phyloP scores from a whole-genome alignment of 2,113 vertebrate genomes.

The Bubo blakistoni region DNA sequence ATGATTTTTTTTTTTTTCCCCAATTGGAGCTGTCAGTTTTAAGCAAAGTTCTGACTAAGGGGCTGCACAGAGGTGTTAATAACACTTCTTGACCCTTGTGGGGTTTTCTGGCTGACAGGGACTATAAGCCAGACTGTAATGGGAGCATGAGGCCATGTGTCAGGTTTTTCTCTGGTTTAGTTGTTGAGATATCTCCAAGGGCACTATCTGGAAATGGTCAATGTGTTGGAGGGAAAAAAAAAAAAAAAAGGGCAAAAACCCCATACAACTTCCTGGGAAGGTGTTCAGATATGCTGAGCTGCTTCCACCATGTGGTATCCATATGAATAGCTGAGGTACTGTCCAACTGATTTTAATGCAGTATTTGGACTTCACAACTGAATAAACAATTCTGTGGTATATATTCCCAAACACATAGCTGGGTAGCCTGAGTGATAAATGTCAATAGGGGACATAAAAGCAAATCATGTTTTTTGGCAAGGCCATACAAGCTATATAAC shows the following conservation, averaged over 20 bases:
- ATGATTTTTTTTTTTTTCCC: not conserved
- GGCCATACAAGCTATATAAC: not conserved
- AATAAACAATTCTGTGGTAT: not conserved
- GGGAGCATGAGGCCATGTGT: not conserved
- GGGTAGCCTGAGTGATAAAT: not conserved
- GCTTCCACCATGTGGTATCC: not conserved
- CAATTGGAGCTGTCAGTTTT: not conserved
- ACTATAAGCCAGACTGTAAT: not conserved
- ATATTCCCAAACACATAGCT: not conserved
- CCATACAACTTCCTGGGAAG: not conserved
- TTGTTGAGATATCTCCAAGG: not conserved
- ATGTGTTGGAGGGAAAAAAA: not conserved
- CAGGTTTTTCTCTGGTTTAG: not conserved
- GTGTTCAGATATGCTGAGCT: not conserved
- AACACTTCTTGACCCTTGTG: not conserved
- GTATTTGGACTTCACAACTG: not conserved
- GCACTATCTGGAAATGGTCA: not conserved
- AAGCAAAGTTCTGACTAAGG: not conserved
- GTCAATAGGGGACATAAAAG: not conserved
- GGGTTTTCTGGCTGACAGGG: not conserved
- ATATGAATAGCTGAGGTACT: not conserved
- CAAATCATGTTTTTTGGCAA: not conserved
- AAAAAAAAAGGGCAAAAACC: not conserved
- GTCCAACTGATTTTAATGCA: not conserved
- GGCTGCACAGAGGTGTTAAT: not conserved